Base-by-base conservation (phyloP, 1,140 invertebrate genomes). In the Choristoneura fumiferana region DNA sequence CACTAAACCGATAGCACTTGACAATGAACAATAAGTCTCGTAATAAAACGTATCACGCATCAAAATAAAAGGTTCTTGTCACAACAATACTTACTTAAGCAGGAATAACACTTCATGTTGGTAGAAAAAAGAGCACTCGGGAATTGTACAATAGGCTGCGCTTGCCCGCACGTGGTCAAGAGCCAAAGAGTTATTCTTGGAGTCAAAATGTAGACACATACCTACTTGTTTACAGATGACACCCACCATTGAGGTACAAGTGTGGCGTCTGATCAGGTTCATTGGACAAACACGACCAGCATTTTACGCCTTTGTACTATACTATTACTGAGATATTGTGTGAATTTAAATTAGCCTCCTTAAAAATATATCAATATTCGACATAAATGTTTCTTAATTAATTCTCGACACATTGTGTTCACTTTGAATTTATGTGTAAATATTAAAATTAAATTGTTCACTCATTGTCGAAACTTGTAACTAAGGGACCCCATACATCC, bases 1-100 rank as follows among this genome's bases (percentile, higher is more conserved):
- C 66, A 72, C 64, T 71, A 71, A 73, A 78, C 74, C 62, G 72
- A 75, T 76, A 73, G 65, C 76, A 81, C 73, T 74, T 79, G 78
- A 81, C 78, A 79, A 78, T 78, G 66, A 70, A 74, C 71, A 72
- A 76, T 73, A 71, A 72, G 61, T 70, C 71, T 65, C 63, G 65
- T 35, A 57, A 62, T 58, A 75, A 63, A 43, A 63, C 60, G 61
- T 67, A 68, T 62, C 55, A 65, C 57, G 35, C 57, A 52, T 49
- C 45, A 18, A 52, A 33, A 57, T 58, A 58, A 58, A 35, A 58
- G 57, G 61, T 65, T 63, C 52, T 65, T 66, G 64, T 63, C 67
- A 57, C 62, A 73, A 75, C 71, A 81, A 71, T 68, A 69, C 69
- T 62, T 66, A 71, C 67, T 63, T 74, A 67, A 69, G 67, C 66